Evolutionary conservation across 64 coral and sea anemone species (phyloP).

Genomic region (Dendronephthya gigantea): DNA sequence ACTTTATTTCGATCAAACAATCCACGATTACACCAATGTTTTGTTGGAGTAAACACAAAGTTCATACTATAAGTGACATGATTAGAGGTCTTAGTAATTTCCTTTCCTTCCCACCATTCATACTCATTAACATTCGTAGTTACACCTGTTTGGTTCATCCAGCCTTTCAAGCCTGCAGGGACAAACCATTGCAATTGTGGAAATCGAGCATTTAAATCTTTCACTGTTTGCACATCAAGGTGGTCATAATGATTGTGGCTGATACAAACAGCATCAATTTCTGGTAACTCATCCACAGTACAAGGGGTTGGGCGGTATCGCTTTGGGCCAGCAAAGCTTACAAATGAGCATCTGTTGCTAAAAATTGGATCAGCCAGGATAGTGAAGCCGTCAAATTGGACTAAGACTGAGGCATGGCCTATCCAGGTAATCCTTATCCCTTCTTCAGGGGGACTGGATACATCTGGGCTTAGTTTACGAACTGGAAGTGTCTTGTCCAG

Average conservation of each 20-base stretch:
- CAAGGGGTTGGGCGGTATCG: constrained; percentile 78
- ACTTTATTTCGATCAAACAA: constrained; percentile 58
- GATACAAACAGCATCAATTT: constrained; percentile 69
- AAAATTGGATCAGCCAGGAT: constrained; percentile 57
- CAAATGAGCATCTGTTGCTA: not conserved
- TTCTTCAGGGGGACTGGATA: constrained; percentile 16
- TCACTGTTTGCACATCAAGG: constrained; percentile 44
- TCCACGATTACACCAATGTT: constrained; percentile 73
- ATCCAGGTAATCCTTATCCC: constrained; percentile 60
- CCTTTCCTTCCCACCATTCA: constrained; percentile 66
- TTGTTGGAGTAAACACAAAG: constrained; percentile 68
- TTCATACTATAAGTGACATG: not conserved
- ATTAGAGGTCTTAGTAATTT: not conserved
- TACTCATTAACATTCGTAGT: constrained; percentile 65
- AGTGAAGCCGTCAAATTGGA: constrained; percentile 50
- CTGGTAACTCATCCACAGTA: constrained; percentile 48
- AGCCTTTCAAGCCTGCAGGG: constrained; percentile 54
- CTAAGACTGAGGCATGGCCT: constrained; percentile 47
- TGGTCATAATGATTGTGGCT: constrained; percentile 91
- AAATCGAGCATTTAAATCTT: constrained; percentile 46
- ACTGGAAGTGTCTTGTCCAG: constrained; percentile 50
- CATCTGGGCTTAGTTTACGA: constrained; percentile 28
- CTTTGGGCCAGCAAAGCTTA: constrained; percentile 40
- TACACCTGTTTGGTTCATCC: constrained; percentile 39
- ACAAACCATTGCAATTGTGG: constrained; percentile 56